Evolutionary conservation across 1,140 invertebrate genomes (phyloP).

Genomic region (Drosophila ogumai): DNA sequence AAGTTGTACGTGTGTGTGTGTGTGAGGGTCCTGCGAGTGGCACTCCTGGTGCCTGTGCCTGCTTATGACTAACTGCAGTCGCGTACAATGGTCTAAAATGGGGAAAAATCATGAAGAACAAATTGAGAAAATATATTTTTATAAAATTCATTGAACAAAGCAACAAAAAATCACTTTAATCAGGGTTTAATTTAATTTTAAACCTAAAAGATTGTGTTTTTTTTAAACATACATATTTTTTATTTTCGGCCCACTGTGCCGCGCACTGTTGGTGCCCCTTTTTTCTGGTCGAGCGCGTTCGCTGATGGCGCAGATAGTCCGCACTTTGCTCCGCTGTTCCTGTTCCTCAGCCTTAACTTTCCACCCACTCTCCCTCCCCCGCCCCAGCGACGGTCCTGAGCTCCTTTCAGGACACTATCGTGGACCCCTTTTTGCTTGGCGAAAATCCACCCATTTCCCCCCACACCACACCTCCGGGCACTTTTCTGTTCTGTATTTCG

Average conservation of each 20-base stretch:
- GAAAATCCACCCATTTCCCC: constrained; percentile 8
- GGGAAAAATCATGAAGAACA: not conserved
- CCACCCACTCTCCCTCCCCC: not conserved
- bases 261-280: constrained; percentile 39
- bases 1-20: constrained; percentile 10
- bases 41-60: constrained; percentile 41
- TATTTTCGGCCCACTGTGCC: constrained; percentile 21
- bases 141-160: too few relatives aligned
- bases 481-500: constrained; percentile 37
- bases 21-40: constrained; percentile 47
- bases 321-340: constrained; percentile 21
- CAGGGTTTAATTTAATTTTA: too few relatives aligned
- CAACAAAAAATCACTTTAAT: too few relatives aligned
- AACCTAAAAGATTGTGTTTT: too few relatives aligned
- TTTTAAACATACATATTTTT: too few relatives aligned
- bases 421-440: constrained; percentile 18
- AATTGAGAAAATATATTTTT: too few relatives aligned
- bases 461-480: not conserved
- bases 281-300: constrained; percentile 72
- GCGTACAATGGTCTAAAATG: constrained; percentile 9
- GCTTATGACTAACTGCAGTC: constrained; percentile 70
- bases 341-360: constrained; percentile 7
- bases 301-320: constrained; percentile 59
- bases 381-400: not conserved
- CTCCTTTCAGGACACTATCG: constrained; percentile 43